A percentile compares a stretch with the other conserved stretches of the same genome.
These are phyloP conservation scores for Nothoprocta pentlandii DNA, from an alignment of 2,113 vertebrate genomes.

Conservation along the genomic window DNA sequence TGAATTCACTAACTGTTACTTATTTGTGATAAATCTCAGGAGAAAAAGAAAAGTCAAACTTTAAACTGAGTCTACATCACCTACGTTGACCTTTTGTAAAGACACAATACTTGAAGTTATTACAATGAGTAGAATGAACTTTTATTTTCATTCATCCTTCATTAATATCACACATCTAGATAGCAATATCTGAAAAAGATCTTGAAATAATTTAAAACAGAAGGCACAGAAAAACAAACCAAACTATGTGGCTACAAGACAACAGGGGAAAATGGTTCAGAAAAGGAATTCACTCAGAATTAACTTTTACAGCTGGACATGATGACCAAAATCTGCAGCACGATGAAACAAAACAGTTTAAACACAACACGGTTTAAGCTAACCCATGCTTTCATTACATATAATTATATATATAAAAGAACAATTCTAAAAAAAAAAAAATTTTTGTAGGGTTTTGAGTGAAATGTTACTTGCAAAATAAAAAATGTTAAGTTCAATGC, in stretches of 20 bases:
- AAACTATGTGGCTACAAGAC: constrained; percentile 59
- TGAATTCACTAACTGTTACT: neutral
- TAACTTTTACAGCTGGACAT: constrained; percentile 36
- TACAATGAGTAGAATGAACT: constrained; percentile 54
- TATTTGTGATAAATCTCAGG: neutral
- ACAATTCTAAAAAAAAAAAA: neutral
- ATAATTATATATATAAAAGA: constrained; percentile 30
- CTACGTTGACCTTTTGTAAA: neutral
- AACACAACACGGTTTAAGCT: constrained; percentile 19
- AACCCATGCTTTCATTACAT: constrained; percentile 55
- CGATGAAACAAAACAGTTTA: constrained; percentile 23
- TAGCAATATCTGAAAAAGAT: constrained; percentile 46
- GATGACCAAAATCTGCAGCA: constrained; percentile 49
- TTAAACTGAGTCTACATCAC: neutral
- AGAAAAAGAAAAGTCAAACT: neutral
- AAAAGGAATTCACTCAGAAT: constrained; percentile 37
- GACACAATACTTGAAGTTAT: neutral
- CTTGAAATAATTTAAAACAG: constrained; percentile 79
- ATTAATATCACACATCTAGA: constrained; percentile 69
- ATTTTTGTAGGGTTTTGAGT: constrained; percentile 36
- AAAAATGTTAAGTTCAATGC: constrained; percentile 25
- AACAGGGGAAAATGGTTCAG: constrained; percentile 12
- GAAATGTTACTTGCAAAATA: constrained; percentile 5
- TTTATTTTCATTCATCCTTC: constrained; percentile 78
- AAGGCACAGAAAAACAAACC: constrained; percentile 80